A percentile compares a stretch with the other conserved stretches of the same genome.
These are phyloP conservation scores for Carcharodon carcharias DNA, from an alignment of 2,797 vertebrate genomes.

Conservation along the genomic window DNA sequence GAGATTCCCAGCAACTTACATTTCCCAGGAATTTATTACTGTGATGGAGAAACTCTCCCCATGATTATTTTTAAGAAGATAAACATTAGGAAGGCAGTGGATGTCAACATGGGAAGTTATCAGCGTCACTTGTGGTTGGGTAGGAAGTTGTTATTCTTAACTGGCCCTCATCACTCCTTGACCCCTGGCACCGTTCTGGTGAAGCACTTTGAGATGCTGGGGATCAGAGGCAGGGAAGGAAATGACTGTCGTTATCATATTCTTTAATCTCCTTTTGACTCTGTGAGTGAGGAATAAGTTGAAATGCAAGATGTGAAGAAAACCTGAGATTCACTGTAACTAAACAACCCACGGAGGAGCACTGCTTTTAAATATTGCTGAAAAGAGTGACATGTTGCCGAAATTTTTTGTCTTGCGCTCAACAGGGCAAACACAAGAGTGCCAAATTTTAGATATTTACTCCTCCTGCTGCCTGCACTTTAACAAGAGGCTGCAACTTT, in stretches of 20 bases:
- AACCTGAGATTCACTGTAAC: background rate
- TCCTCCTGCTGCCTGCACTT: background rate
- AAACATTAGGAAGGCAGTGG: too few relatives aligned
- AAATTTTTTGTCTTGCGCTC: too few relatives aligned
- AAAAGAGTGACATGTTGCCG: too few relatives aligned
- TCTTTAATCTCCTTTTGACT: background rate
- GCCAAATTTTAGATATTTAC: background rate
- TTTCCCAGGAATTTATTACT: background rate
- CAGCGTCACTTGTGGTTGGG: background rate
- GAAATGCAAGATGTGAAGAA: background rate
- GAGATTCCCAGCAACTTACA: background rate
- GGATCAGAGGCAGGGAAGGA: background rate
- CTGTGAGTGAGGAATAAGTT: background rate
- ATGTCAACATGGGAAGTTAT: background rate
- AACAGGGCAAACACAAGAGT: too few relatives aligned
- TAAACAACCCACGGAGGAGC: background rate
- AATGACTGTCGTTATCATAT: background rate
- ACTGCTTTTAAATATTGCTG: background rate
- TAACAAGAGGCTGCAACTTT: background rate
- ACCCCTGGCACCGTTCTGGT: background rate
- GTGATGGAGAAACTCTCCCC: background rate
- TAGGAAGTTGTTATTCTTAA: background rate
- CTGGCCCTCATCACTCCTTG: background rate
- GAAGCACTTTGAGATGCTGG: too few relatives aligned
- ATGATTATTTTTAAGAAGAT: background rate